Base-by-base conservation (phyloP, 2,888 invertebrate genomes). In the Desoria tigrina region DNA sequence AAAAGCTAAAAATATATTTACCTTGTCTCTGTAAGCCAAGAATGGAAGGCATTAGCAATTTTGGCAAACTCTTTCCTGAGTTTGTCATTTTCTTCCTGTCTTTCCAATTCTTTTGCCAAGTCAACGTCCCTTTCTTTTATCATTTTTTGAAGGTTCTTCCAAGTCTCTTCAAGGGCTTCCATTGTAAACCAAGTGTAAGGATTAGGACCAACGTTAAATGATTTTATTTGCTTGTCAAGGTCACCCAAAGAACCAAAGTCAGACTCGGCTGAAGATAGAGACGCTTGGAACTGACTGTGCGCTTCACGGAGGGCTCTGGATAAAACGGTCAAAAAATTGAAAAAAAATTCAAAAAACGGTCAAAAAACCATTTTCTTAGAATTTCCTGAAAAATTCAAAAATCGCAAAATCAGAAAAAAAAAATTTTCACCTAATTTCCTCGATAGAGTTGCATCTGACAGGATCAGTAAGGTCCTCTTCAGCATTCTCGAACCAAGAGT, bases 171-270 rank as follows among this genome's bases (percentile, higher is more conserved):
- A 71, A 99, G 86, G 51, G 97, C 96, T 82, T 97, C 96, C 98
- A 99, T 96, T 68, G 99, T 99, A 84, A 99, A 95, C 99, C 99
- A 99, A 62, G 99, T 99, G 86, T 99, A 99, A 0, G 99, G 99
- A 84, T 99, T 99, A n/a, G 96, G 92, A 59, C 98, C 98, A 65
- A 99, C 99, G 82, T 98, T 96, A 86, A 97, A 98, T 80, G 92
- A 92, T 85, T 97, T 98, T 81, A 99, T 99, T 83, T 96, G 91
- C 78, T 91, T 89, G 83, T 99, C 99, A 69, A 99, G 86, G 32
- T 92, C 93, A 61, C 95, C 96, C 76, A 99, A 84, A 62, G 95
- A 94, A 80, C 95, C 92, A 83, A 99, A 99, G 84, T 99, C 99
- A 74, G 93, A 91, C 83, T 98, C 95, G 51, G 99, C 99, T 23